phyloP scores from a whole-genome alignment of 2,797 vertebrate genomes.

The Naso thynnoides region DNA sequence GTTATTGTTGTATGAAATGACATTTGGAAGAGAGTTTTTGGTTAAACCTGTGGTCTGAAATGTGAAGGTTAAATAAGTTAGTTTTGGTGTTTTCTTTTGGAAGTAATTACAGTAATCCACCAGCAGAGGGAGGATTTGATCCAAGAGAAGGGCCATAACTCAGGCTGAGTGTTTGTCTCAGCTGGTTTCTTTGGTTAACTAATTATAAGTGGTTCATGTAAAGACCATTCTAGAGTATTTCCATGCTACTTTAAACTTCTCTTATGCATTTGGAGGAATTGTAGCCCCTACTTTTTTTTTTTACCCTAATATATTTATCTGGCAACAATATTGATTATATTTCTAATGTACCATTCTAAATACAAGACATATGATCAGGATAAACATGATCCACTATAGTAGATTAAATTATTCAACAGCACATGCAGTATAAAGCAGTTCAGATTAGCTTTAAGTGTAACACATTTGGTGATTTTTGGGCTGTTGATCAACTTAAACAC shows the following conservation, averaged over 20 bases:
- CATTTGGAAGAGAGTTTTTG: neutral
- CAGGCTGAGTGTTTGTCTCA: neutral
- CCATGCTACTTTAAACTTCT: neutral
- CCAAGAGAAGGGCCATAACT: slow-evolving; percentile 19
- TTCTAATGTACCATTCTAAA: neutral
- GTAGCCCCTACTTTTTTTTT: neutral
- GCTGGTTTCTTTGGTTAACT: neutral
- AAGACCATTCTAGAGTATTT: neutral
- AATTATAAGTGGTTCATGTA: neutral
- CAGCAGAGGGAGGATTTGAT: slow-evolving; percentile 74
- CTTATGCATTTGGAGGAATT: neutral
- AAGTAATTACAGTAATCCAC: slow-evolving; percentile 40
- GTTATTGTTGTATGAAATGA: no score
- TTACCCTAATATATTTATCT: neutral
- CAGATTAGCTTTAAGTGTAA: no score
- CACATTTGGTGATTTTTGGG: no score
- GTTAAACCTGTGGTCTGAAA: neutral
- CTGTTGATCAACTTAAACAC: no score
- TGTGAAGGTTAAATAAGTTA: neutral
- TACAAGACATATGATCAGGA: neutral
- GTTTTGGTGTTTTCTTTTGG: neutral
- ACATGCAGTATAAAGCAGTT: neutral
- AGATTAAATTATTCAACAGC: neutral
- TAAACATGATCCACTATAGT: neutral
- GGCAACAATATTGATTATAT: neutral